Evolutionary conservation across 2,113 vertebrate genomes (phyloP), one percentile per base, ranked within the genome.

Genomic region (Axis porcinus): DNA sequence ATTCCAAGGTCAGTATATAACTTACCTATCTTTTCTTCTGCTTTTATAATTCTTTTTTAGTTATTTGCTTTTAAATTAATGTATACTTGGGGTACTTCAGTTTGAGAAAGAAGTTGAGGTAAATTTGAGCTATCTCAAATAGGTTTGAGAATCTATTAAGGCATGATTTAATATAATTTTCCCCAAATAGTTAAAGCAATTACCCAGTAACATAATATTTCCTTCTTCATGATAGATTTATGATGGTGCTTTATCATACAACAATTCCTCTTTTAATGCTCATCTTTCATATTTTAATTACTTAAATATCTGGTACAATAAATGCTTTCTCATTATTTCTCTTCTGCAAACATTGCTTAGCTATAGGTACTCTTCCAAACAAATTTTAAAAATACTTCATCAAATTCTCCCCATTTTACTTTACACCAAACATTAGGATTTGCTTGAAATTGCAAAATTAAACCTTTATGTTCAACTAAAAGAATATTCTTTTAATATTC

Each of bases 291-390:
- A 92, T 74, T 95, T 94, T 86, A 92, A 81, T 94, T 89, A 95
- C 28, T 84, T 84, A 91, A 79, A 16, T 92, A 91, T 55, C 11
- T 78, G 57, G 33, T 40, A 89, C 8, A 86, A 60, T 89, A 91
- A 94, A 47, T 96, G 36, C 16, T 21, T 95, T 90, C 57, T 93
- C 14, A 70, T 95, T 85, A 67, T 88, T 93, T 94, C 33, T 89
- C 11, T 95, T 87, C 83, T 92, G 64, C 9, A 96, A 84, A 96
- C 74, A 84, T 74, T 47, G 91, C 82, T 87, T 93, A 23, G 17
- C 50, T 81, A 16, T 54, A 45, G 5, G 36, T 94, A 67, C 67
- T 89, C 45, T 96, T 97, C 36, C 62, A 91, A 95, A 96, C 50
- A 95, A 90, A 88, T 62, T 93, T 76, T 79, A 89, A 43, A 93